Evolutionary conservation across 2,113 vertebrate genomes (phyloP).

Genomic region (Phalacrocorax pelagicus): DNA sequence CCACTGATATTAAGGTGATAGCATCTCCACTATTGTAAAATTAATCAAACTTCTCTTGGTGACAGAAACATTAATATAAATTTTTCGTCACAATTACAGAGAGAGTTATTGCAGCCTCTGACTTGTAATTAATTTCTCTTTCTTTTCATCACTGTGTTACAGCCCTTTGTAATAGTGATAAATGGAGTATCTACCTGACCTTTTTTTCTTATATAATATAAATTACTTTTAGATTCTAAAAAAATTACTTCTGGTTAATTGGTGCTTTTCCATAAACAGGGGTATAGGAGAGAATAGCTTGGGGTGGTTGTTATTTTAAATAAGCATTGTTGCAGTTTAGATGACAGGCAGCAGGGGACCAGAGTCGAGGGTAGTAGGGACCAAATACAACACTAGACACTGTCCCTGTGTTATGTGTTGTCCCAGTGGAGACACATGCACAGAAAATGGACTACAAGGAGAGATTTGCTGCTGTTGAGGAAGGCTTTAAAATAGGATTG

Average conservation of each 20-base stretch:
- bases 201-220: conserved; percentile 64
- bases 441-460: background rate
- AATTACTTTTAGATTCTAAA: conserved; percentile 67
- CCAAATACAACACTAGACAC: background rate
- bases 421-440: background rate
- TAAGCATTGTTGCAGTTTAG: background rate
- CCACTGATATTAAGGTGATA: conserved; percentile 73
- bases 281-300: background rate
- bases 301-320: background rate
- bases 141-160: conserved; percentile 74
- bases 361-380: background rate
- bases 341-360: background rate
- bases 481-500: background rate
- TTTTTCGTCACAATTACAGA: conserved; percentile 82
- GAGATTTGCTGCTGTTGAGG: background rate
- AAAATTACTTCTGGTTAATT: conserved; percentile 66
- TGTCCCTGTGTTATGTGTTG: rapidly evolving
- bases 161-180: conserved; percentile 80
- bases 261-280: conserved; percentile 70
- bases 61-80: conserved; percentile 86
- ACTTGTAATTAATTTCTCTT: conserved; percentile 87
- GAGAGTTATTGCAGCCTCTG: conserved; percentile 80
- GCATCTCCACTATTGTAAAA: conserved; percentile 79
- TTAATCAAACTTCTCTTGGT: conserved; percentile 84
- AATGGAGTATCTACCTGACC: conserved; percentile 76